Conservation (phyloP, 2,797 vertebrate species). For the Acanthurus lineatus region DNA sequence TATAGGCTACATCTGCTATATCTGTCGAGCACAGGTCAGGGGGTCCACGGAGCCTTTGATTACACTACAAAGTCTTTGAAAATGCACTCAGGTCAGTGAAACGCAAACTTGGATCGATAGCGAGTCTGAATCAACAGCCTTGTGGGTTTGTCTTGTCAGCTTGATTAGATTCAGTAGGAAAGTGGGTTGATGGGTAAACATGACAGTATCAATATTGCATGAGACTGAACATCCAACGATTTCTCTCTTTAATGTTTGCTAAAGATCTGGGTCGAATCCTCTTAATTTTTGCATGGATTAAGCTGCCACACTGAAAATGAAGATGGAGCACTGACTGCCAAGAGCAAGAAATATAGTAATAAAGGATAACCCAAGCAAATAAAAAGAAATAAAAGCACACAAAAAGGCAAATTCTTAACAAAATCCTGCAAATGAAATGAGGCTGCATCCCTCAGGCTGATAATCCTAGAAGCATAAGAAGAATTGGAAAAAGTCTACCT, state of each 20-base stretch:
- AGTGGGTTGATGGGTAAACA: conserved; percentile 80
- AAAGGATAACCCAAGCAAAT: not conserved
- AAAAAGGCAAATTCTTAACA: not conserved
- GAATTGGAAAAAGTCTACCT: conserved; percentile 77
- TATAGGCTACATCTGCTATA: conserved; percentile 60
- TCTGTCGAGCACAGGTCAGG: conserved; percentile 55
- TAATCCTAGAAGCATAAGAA: conserved; percentile 22
- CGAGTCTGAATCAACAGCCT: conserved; percentile 58
- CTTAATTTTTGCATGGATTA: conserved; percentile 53
- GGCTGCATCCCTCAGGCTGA: not conserved
- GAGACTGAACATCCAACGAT: conserved; percentile 67
- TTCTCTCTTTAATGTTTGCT: conserved; percentile 70
- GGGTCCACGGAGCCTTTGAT: conserved; percentile 54
- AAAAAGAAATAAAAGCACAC: conserved; percentile 1
- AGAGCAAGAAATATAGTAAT: conserved; percentile 8
- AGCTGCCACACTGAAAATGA: conserved; percentile 35
- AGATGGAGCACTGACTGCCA: conserved; percentile 18
- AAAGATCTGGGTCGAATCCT: conserved; percentile 77
- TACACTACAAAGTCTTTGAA: conserved; percentile 63
- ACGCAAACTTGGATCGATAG: conserved; percentile 67
- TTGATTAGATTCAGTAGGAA: conserved; percentile 76
- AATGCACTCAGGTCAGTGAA: conserved; percentile 59
- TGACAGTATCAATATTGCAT: conserved; percentile 82
- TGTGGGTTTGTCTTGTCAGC: conserved; percentile 64
- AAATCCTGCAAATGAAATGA: conserved; percentile 2